Evolutionary conservation across 2,797 vertebrate genomes (phyloP).

Genomic region (Rhynchotus rufescens): DNA sequence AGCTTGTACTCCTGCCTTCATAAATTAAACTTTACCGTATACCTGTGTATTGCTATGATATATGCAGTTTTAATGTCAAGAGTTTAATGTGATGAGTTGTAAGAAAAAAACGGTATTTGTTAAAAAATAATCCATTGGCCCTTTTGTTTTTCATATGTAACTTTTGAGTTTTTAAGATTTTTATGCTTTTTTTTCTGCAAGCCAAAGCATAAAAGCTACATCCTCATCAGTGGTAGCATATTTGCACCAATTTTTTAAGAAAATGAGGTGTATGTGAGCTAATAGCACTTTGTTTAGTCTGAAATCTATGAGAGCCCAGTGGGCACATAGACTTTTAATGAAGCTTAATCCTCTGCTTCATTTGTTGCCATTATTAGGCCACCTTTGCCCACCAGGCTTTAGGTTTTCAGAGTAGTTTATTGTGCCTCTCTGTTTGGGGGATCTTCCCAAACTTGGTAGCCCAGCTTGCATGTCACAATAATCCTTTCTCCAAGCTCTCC

Average conservation of each 20-base stretch:
- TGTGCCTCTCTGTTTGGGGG: not conserved
- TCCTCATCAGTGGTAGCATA: not conserved
- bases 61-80: not conserved
- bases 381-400: not conserved
- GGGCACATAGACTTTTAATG: not conserved
- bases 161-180: not conserved
- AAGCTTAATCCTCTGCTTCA: not conserved
- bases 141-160: not conserved
- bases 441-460: not conserved
- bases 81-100: not conserved
- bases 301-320: not conserved
- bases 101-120: not conserved
- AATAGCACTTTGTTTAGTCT: not conserved
- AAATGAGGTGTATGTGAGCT: not conserved
- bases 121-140: not conserved
- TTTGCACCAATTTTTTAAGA: slow-evolving; percentile 8
- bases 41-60: not conserved
- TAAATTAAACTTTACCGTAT: not conserved
- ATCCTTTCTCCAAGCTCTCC: not conserved
- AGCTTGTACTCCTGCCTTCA: not conserved
- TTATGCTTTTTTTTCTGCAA: not conserved
- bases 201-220: not conserved
- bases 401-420: not conserved
- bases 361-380: slow-evolving; percentile 6
- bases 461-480: not conserved